Conservation (phyloP, 2,113 vertebrate species). For the Crotalus tigris region DNA sequence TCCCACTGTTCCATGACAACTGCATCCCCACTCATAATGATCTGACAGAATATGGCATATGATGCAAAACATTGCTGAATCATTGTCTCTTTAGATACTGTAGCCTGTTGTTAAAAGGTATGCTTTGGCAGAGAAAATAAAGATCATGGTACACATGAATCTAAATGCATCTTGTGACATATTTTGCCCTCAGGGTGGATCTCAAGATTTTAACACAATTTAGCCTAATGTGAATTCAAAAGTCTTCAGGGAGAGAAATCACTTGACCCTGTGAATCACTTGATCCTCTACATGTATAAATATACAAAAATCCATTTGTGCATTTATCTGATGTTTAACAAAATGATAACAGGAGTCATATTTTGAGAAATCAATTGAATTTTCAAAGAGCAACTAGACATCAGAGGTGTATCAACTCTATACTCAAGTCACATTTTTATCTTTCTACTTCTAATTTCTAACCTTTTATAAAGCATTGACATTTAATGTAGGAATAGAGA, state of each 20-base stretch:
- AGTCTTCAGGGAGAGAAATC: constrained; percentile 33
- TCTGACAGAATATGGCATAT: background rate
- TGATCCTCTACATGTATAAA: constrained; percentile 18
- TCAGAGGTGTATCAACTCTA: background rate
- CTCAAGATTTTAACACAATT: background rate
- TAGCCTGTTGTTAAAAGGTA: background rate
- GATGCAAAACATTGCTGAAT: background rate
- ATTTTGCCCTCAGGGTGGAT: background rate
- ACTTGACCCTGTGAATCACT: constrained; percentile 32
- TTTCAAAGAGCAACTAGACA: background rate
- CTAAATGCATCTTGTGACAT: background rate
- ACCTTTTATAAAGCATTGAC: background rate
- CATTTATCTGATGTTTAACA: background rate
- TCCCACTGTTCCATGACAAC: background rate
- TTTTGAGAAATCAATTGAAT: background rate
- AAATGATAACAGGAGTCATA: background rate
- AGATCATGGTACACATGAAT: background rate
- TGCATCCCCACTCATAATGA: background rate
- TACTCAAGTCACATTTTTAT: background rate
- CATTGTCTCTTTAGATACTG: background rate
- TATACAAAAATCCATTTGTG: constrained; percentile 22
- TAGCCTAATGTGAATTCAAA: constrained; percentile 3
- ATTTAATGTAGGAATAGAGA: background rate
- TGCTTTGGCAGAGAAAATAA: background rate
- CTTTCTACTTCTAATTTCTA: background rate